Evolutionary conservation across 2,888 invertebrate genomes (phyloP).

Genomic region (Rugalucina vietnamica): DNA sequence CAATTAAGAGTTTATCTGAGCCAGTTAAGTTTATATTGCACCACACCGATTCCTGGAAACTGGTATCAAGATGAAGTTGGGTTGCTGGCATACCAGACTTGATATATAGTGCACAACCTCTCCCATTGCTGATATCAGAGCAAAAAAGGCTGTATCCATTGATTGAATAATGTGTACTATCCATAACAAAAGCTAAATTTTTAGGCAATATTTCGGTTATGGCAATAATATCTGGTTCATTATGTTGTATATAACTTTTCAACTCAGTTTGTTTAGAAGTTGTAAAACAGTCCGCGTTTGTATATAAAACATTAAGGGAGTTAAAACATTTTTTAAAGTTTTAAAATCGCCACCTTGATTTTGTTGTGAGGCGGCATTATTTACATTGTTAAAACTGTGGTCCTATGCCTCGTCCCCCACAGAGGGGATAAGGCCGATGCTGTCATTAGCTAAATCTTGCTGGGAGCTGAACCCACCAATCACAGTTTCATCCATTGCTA

Average conservation of each 20-base stretch:
- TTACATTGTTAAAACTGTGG: not conserved
- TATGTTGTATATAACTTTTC: not conserved
- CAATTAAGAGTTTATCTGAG: not conserved
- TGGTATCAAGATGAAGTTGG: not conserved
- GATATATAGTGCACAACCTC: not conserved
- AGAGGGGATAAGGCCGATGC: too few species aligned
- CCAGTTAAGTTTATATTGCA: not conserved
- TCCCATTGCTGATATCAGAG: not conserved
- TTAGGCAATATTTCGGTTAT: not conserved
- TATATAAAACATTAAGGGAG: not conserved
- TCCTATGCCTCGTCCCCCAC: not conserved
- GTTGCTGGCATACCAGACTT: not conserved
- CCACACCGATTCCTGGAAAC: not conserved
- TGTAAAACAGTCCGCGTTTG: not conserved
- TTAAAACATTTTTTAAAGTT: not conserved
- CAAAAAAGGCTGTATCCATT: not conserved
- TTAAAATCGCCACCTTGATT: too few species aligned
- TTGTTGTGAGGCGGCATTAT: too few species aligned
- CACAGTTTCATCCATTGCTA: not conserved
- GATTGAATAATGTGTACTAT: not conserved
- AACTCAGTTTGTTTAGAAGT: not conserved
- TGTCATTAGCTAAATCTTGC: too few species aligned
- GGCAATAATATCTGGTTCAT: not conserved
- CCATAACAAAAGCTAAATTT: not conserved
- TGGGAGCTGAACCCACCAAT: not conserved